A percentile compares a stretch with the other conserved stretches of the same genome.
These are phyloP conservation scores for Anadara kagoshimensis DNA, from an alignment of 1,140 invertebrate genomes.

Conservation along the genomic window DNA sequence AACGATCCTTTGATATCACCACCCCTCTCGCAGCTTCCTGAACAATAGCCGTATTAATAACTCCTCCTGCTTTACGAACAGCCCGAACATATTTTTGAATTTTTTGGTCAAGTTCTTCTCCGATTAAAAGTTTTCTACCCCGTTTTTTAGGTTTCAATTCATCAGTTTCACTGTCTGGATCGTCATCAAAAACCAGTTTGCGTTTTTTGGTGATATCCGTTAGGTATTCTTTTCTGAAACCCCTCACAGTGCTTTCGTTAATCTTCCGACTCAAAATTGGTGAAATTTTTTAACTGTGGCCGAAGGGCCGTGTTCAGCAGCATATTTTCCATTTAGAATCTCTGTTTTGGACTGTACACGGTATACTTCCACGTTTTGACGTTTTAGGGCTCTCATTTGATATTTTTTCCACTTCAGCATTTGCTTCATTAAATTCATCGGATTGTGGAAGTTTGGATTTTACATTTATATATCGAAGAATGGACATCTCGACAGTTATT, in stretches of 20 bases:
- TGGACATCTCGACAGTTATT: too few species aligned
- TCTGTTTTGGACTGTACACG: background rate
- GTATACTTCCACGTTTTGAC: background rate
- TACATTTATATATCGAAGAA: too few species aligned
- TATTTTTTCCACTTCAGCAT: too few species aligned
- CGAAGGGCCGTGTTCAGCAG: background rate
- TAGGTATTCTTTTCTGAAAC: background rate
- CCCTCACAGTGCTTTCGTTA: background rate
- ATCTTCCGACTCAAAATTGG: background rate
- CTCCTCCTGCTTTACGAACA: background rate
- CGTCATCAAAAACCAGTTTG: background rate
- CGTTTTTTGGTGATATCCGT: background rate
- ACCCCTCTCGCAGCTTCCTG: background rate
- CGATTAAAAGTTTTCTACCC: background rate
- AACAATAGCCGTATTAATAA: constrained; percentile 3
- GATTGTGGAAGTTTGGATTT: too few species aligned
- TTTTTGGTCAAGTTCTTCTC: background rate
- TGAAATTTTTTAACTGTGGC: background rate
- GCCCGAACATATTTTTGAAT: background rate
- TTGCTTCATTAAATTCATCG: too few species aligned
- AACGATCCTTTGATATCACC: constrained; percentile 2
- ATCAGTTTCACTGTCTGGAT: background rate
- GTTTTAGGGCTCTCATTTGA: background rate
- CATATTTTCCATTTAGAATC: constrained; percentile 1
- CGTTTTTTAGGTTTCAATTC: background rate